Conservation (phyloP, 1,140 invertebrate species). For the Diuraphis noxia region DNA sequence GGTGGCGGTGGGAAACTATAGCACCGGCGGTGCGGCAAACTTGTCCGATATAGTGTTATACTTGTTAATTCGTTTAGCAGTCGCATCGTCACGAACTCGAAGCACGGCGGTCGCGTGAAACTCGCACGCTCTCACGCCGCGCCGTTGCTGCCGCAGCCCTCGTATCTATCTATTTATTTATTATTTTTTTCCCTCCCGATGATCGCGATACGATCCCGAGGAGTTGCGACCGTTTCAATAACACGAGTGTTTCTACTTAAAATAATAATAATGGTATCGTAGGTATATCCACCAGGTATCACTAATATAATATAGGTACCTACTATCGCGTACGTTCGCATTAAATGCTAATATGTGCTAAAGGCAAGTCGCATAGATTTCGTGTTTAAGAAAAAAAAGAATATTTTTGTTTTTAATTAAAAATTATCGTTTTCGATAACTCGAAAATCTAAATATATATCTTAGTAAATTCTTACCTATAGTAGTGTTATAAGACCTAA, state of each 20-base stretch:
- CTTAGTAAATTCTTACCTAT: background rate
- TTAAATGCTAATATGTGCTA: background rate
- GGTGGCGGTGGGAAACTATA: background rate
- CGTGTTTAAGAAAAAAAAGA: background rate
- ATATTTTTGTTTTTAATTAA: background rate
- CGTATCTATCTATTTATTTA: background rate
- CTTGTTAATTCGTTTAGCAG: slow-evolving; percentile 53
- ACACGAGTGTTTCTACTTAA: background rate
- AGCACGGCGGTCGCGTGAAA: slow-evolving; percentile 40
- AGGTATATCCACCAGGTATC: background rate
- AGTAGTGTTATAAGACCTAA: background rate
- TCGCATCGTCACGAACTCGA: slow-evolving; percentile 52
- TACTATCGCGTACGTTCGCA: background rate
- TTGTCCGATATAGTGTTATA: slow-evolving; percentile 51
- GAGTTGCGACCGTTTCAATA: background rate
- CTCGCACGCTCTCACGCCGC: slow-evolving; percentile 26
- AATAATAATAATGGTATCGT: background rate
- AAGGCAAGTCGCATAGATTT: background rate
- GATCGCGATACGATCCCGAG: background rate
- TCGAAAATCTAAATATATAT: background rate
- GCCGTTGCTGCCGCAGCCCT: background rate
- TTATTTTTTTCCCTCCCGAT: background rate
- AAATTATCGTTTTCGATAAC: background rate
- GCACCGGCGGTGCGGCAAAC: slow-evolving; percentile 43
- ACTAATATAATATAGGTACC: background rate